phyloP scores from a whole-genome alignment of 2,113 vertebrate species.

The Lamprologus ornatipinnis region DNA sequence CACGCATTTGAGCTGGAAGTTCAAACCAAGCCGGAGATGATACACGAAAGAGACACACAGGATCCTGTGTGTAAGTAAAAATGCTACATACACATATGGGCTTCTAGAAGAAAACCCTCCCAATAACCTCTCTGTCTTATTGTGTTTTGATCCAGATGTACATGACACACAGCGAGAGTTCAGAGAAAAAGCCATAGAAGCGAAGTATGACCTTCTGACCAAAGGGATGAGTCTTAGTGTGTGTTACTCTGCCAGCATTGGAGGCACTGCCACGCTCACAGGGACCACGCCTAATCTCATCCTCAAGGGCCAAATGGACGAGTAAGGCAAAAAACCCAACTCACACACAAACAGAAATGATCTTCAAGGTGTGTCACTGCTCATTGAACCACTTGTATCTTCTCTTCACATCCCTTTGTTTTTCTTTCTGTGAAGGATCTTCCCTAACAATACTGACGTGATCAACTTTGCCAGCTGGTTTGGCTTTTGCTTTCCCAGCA shows the following conservation, averaged over 20 bases:
- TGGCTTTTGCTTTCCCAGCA: conserved; percentile 82
- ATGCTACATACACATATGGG: rapidly evolving
- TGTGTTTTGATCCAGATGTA: neutral
- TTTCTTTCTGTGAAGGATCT: conserved; percentile 70
- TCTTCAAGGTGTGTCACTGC: neutral
- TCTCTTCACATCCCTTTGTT: neutral
- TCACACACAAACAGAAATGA: neutral
- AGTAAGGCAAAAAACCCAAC: conserved; percentile 66
- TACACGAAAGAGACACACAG: neutral
- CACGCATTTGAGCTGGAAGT: conserved; percentile 44
- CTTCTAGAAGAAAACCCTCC: neutral
- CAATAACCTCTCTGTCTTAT: neutral
- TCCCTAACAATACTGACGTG: conserved; percentile 55
- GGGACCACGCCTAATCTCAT: conserved; percentile 90
- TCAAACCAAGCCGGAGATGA: neutral
- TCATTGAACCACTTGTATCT: neutral
- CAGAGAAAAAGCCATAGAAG: neutral
- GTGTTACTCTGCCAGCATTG: conserved; percentile 90
- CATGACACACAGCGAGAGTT: neutral
- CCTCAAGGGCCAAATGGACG: conserved; percentile 83
- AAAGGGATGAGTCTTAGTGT: conserved; percentile 85
- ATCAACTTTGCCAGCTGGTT: conserved; percentile 95
- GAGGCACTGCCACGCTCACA: conserved; percentile 88
- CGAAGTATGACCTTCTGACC: conserved; percentile 66
- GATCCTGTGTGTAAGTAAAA: neutral